A percentile compares a stretch with the other conserved stretches of the same genome.
Evolutionary conservation across 1,140 invertebrate species (phyloP).

Genomic region (Tetramorium parvispinum): DNA sequence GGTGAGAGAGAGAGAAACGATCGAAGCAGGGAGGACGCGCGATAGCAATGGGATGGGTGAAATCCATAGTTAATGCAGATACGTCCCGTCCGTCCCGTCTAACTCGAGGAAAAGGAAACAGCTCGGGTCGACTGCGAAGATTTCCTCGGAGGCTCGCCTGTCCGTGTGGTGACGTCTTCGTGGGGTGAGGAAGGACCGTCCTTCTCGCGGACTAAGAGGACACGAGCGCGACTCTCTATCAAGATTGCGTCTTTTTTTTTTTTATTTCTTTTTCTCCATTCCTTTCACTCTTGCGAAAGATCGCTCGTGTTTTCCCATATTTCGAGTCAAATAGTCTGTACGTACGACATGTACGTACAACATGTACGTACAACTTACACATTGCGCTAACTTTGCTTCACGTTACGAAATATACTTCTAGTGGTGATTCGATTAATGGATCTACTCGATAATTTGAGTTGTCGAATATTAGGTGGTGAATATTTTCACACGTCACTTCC

Average conservation of each 20-base stretch:
- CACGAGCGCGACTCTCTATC: neutral
- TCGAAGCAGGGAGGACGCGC: neutral
- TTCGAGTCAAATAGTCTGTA: neutral
- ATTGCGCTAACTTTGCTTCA: neutral
- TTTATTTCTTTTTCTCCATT: neutral
- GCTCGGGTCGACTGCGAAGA: constrained; percentile 72
- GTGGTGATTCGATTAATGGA: neutral
- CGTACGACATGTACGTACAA: neutral
- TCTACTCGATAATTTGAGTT: constrained; percentile 33
- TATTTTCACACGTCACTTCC: constrained; percentile 62
- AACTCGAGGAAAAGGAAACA: constrained; percentile 63
- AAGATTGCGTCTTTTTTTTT: constrained; percentile 5
- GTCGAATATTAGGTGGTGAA: constrained; percentile 29
- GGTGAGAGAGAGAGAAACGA: constrained; percentile 2
- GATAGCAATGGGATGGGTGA: constrained; percentile 26
- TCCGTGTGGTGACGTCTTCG: constrained; percentile 47
- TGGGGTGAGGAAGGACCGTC: neutral
- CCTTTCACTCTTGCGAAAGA: neutral
- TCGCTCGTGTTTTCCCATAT: neutral
- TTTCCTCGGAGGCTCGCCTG: constrained; percentile 77
- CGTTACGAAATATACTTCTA: constrained; percentile 34
- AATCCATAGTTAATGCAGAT: constrained; percentile 78
- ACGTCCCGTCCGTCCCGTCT: constrained; percentile 67
- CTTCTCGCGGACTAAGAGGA: constrained; percentile 6
- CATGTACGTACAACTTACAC: neutral